phyloP scores from a whole-genome alignment of 37 sponge, comb jelly and placozoan genomes.

The Theonella swinhoei region DNA sequence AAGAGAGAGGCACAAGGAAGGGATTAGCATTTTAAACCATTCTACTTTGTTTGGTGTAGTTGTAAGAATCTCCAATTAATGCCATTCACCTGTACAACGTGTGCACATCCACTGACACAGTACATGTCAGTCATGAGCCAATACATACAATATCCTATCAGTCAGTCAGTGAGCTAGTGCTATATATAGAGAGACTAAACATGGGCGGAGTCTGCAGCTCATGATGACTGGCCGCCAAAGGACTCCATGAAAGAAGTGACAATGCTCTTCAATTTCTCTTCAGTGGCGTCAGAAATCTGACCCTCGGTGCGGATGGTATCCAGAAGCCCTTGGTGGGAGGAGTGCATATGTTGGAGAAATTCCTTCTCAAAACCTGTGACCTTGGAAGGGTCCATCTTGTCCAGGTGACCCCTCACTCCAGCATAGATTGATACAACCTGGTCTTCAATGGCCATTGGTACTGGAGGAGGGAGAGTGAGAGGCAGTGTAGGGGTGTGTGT shows the following conservation, averaged over 20 bases:
- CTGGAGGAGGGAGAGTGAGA: slow-evolving; percentile 45
- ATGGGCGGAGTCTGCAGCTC: no score
- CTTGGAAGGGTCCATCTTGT: slow-evolving; percentile 91
- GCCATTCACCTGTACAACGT: not conserved
- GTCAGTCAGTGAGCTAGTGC: no score
- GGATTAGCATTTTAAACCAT: no score
- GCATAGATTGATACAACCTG: slow-evolving; percentile 97
- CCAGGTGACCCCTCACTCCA: slow-evolving; percentile 96
- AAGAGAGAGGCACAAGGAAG: no score
- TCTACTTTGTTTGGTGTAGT: not conserved
- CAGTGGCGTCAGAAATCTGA: slow-evolving; percentile 82
- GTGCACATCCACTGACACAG: no score
- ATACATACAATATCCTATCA: no score
- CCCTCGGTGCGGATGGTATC: slow-evolving; percentile 89
- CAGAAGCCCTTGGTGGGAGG: slow-evolving; percentile 86
- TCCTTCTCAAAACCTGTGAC: slow-evolving; percentile 93
- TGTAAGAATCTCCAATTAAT: not conserved
- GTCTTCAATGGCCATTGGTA: slow-evolving; percentile 96
- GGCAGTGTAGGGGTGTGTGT: not conserved
- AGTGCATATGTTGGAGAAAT: slow-evolving; percentile 92
- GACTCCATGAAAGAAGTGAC: slow-evolving; percentile 87
- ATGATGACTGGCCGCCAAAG: slow-evolving; percentile 3
- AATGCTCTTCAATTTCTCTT: slow-evolving; percentile 84
- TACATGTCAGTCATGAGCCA: no score
- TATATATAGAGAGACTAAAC: no score